Evolutionary conservation across 2,113 vertebrate species (phyloP).

Genomic region (Hystrix cristata): DNA sequence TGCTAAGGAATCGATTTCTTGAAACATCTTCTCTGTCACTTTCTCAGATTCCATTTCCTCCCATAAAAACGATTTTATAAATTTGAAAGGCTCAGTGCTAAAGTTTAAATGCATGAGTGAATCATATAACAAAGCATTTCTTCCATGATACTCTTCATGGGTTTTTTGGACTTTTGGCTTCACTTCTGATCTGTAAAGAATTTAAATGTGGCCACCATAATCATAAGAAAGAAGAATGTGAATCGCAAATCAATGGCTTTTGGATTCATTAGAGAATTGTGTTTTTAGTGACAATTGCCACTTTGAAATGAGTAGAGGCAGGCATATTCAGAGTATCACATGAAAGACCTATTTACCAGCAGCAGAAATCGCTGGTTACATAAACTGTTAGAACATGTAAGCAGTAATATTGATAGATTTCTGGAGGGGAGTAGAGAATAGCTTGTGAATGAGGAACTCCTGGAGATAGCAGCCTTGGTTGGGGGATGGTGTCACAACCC

Average conservation of each 20-base stretch:
- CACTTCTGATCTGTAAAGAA: not conserved
- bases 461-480: not conserved
- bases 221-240: not conserved
- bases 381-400: not conserved
- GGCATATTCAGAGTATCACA: not conserved
- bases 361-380: not conserved
- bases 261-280: not conserved
- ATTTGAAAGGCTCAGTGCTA: not conserved
- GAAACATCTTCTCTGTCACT: not conserved
- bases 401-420: not conserved
- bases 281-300: not conserved
- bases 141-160: not conserved
- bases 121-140: not conserved
- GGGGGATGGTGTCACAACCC: fast-evolving
- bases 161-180: not conserved
- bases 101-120: not conserved
- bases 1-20: not conserved
- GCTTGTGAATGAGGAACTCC: no score
- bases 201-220: not conserved
- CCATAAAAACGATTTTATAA: not conserved
- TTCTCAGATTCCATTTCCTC: not conserved
- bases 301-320: not conserved
- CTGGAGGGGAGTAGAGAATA: not conserved
- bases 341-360: not conserved
- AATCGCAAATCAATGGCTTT: not conserved